These are phyloP conservation scores for Hippoglossus hippoglossus DNA, from an alignment of 2,797 vertebrate species.

Conservation along the genomic window DNA sequence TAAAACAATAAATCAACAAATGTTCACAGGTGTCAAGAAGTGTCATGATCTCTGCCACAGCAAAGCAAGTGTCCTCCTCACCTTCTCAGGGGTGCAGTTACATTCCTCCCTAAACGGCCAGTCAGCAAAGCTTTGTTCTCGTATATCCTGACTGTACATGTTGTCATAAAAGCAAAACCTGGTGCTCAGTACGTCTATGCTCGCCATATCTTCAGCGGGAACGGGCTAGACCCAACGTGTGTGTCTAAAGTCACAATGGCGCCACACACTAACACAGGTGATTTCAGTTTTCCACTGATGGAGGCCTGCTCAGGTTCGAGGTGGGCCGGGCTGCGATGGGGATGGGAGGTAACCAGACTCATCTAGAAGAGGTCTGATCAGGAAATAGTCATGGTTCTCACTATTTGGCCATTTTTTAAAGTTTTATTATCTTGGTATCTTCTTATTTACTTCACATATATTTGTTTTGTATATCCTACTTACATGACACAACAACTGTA, in stretches of 20 bases:
- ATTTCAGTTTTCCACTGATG: conserved; percentile 50
- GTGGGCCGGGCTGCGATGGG: background rate
- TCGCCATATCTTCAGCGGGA: conserved; percentile 58
- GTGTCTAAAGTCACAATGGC: background rate
- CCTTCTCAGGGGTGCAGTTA: conserved; percentile 86
- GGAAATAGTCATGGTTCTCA: no score
- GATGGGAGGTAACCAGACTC: background rate
- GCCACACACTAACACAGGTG: conserved; percentile 33
- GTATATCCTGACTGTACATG: conserved; percentile 84
- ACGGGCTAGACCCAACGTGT: accelerated
- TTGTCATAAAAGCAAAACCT: conserved; percentile 73
- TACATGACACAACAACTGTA: no score
- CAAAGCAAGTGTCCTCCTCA: conserved; percentile 39
- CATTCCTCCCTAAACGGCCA: conserved; percentile 89
- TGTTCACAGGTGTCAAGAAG: background rate
- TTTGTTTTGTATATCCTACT: no score
- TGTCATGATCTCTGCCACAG: no score
- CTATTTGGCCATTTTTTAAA: no score
- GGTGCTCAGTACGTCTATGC: conserved; percentile 33
- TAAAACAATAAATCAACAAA: background rate
- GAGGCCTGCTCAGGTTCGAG: background rate
- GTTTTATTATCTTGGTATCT: no score
- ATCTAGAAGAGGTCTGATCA: no score
- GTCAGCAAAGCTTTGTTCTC: conserved; percentile 82
- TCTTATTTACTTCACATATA: no score